Evolutionary conservation across 2,797 vertebrate genomes (phyloP), one percentile per base, ranked within the genome.

Genomic region (Pipistrellus pygmaeus): DNA sequence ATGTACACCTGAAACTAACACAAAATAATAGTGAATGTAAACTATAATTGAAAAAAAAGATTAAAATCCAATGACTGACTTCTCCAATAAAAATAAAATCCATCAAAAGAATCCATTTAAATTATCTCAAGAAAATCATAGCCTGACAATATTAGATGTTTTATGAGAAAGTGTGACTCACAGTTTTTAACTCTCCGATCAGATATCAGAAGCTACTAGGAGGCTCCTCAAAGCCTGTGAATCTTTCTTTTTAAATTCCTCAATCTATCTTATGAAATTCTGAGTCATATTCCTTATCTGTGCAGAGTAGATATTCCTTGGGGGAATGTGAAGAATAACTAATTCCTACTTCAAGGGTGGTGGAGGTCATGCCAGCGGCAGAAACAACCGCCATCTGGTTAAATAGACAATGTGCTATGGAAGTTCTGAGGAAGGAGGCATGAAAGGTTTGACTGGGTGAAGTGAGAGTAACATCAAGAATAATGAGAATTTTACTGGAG

Each of bases 51-150:
- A 25, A 78, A 78, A 78, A 77, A 35, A 53, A 77, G 75, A 78
- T 77, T 78, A 78, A 78, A 51, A 78, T 78, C 75, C 75, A 55
- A 78, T 55, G 75, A 78, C 75, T 78, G 51, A 55, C 51, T 78
- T 78, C 32, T 78, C 51, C 75, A 78, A 78, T 55, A 78, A 78
- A 78, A 78, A 55, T 78, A 78, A 78, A 78, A 78, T 78, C 51
- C 75, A 78, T 55, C 75, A 14, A 55, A 88, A 75, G 86, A 78
- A 51, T 35, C 53, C 57, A 81, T 78, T 77, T 88, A 75, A 88
- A 76, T 80, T 71, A 93, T 77, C 68, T 82, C 87, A 90, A 72
- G 60, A 94, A 90, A 91, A 80, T 88, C 46, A 84, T 32, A 46
- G 9, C 44, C 72, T 76, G 51, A 55, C 57, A 88, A 60, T 72